Percentiles rank a stretch among this genome's conserved stretches.
phyloP scores from a whole-genome alignment of 2,113 vertebrate species.

The Oreochromis tanganicae region DNA sequence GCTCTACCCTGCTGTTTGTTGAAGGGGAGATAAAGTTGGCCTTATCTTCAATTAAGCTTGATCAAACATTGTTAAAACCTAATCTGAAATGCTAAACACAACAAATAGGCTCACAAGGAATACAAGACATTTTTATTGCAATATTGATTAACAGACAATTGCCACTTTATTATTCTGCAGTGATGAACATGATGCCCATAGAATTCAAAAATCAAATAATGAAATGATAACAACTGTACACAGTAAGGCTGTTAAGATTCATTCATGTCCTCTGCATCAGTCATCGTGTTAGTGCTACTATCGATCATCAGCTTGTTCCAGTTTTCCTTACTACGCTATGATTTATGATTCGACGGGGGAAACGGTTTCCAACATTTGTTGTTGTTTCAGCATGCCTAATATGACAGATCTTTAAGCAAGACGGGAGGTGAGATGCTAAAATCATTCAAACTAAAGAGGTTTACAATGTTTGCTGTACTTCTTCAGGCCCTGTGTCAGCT shows the following conservation, averaged over 20 bases:
- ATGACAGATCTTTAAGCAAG: background rate
- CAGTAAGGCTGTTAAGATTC: background rate
- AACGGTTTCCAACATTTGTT: background rate
- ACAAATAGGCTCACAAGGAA: background rate
- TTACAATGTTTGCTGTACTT: background rate
- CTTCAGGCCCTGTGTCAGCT: background rate
- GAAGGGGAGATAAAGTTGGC: slow-evolving; percentile 44
- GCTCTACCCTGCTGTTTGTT: slow-evolving; percentile 26
- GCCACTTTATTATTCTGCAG: background rate
- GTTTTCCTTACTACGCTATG: background rate
- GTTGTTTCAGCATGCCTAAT: background rate
- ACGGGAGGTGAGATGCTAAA: background rate
- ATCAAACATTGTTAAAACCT: slow-evolving; percentile 19
- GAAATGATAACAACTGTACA: background rate
- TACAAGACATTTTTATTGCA: background rate
- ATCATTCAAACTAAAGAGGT: background rate
- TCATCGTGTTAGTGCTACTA: background rate
- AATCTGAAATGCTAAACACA: slow-evolving; percentile 31
- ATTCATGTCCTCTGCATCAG: background rate
- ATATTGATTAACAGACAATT: background rate
- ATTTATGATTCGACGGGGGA: background rate
- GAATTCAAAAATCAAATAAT: background rate
- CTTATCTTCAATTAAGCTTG: slow-evolving; percentile 51
- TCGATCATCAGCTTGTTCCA: background rate
- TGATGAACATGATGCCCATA: background rate